A percentile compares a stretch with the other conserved stretches of the same genome.
phyloP scores from a whole-genome alignment of 2,888 invertebrate species.

The Cryptocheilus praepositus region DNA sequence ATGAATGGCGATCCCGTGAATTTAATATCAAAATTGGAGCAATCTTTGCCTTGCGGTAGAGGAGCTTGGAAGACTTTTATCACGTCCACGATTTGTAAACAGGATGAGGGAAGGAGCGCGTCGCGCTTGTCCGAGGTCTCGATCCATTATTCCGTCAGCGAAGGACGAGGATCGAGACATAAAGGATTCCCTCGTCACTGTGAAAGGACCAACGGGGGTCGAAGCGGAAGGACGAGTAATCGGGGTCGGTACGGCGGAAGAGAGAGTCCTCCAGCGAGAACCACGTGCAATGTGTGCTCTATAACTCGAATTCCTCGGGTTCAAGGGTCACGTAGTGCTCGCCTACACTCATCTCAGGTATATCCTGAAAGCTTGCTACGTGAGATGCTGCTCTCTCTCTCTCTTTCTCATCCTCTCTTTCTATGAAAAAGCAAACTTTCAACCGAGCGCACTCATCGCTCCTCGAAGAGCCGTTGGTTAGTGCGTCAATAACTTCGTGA shows the following conservation, averaged over 20 bases:
- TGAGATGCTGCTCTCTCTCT: not conserved
- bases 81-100: constrained; percentile 11
- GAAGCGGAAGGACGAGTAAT: constrained; percentile 27
- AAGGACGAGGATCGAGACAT: constrained; percentile 26
- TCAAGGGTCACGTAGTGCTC: constrained; percentile 33
- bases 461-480: not conserved
- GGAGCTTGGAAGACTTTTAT: too few species aligned
- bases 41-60: too few species aligned
- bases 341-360: constrained; percentile 18
- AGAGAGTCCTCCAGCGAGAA: constrained; percentile 17
- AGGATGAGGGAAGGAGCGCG: constrained; percentile 12
- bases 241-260: constrained; percentile 30
- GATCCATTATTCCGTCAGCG: constrained; percentile 33
- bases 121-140: constrained; percentile 8
- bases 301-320: constrained; percentile 30
- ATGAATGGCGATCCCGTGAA: too few species aligned
- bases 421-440: constrained; percentile 32
- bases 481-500: not conserved
- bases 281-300: constrained; percentile 22
- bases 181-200: constrained; percentile 26
- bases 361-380: constrained; percentile 23
- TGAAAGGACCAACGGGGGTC: constrained; percentile 25
- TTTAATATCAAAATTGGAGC: too few species aligned
- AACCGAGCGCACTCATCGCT: constrained; percentile 4
- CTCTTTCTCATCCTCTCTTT: not conserved